These are phyloP conservation scores for Panonychus citri DNA, from an alignment of 1,140 invertebrate genomes.

Conservation along the genomic window DNA sequence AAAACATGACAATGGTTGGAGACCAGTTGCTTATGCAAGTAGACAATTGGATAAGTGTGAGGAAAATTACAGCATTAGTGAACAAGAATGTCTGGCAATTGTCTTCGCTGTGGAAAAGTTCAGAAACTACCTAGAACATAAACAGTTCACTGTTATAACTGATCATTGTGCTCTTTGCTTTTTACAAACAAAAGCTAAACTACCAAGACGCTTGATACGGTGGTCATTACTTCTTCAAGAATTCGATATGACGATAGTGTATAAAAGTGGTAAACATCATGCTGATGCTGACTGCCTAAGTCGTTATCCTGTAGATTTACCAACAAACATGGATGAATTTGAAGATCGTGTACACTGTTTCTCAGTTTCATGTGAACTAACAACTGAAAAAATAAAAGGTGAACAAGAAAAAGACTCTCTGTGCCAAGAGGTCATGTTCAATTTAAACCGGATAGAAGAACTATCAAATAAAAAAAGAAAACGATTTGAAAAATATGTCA, in stretches of 20 bases:
- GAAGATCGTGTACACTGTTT: constrained; percentile 4
- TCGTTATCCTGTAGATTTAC: not conserved
- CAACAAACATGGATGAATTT: not conserved
- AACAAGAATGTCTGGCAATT: constrained; percentile 23
- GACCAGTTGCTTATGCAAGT: not conserved
- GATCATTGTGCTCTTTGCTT: not conserved
- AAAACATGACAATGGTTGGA: not conserved
- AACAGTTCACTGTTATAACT: not conserved
- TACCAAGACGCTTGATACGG: not conserved
- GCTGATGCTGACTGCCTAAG: constrained; percentile 3
- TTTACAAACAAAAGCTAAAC: not conserved
- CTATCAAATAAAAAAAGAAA: not conserved
- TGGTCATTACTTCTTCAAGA: constrained; percentile 5
- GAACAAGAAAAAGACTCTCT: constrained; percentile 4
- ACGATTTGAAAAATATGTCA: not conserved
- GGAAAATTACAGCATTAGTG: constrained; percentile 22
- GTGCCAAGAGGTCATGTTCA: constrained; percentile 1
- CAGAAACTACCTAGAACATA: constrained; percentile 14
- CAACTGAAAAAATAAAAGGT: constrained; percentile 17
- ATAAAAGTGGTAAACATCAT: constrained; percentile 4
- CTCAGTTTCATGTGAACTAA: constrained; percentile 24
- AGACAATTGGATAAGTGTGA: too few relatives aligned
- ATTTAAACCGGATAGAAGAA: too few relatives aligned
- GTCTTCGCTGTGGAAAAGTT: constrained; percentile 24
- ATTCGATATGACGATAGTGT: constrained; percentile 5